A percentile compares a stretch with the other conserved stretches of the same genome.
phyloP scores from a whole-genome alignment of 2,113 vertebrate genomes.

The Brachypodius melanocephalos region DNA sequence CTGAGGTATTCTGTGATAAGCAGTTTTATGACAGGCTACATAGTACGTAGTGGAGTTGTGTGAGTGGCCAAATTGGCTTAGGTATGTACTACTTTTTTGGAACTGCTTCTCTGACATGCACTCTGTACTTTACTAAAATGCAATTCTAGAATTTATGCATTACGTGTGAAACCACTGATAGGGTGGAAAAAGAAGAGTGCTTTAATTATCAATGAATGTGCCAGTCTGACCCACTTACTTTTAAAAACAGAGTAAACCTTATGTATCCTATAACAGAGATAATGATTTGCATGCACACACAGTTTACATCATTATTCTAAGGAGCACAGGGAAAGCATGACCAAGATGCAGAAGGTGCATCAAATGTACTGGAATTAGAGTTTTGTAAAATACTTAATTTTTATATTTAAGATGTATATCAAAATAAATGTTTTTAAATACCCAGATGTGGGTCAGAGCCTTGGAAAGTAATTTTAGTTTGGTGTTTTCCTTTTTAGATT shows the following conservation, averaged over 20 bases:
- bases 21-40: neutral
- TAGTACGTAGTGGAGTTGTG: neutral
- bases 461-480: neutral
- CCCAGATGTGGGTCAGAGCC: neutral
- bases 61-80: neutral
- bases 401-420: neutral
- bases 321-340: neutral
- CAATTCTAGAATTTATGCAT: neutral
- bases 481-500: neutral
- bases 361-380: neutral
- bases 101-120: slow-evolving; percentile 12
- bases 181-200: neutral
- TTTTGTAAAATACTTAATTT: neutral
- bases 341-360: neutral
- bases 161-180: neutral
- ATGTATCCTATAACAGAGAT: neutral
- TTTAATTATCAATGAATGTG: neutral
- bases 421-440: neutral
- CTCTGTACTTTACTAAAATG: slow-evolving; percentile 13
- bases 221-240: neutral
- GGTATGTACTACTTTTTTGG: neutral
- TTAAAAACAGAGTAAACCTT: neutral
- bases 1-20: neutral
- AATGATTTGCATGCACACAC: neutral
- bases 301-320: neutral